These are phyloP conservation scores for Teinopalpus imperialis DNA, from an alignment of 2,888 invertebrate species.

Conservation along the genomic window DNA sequence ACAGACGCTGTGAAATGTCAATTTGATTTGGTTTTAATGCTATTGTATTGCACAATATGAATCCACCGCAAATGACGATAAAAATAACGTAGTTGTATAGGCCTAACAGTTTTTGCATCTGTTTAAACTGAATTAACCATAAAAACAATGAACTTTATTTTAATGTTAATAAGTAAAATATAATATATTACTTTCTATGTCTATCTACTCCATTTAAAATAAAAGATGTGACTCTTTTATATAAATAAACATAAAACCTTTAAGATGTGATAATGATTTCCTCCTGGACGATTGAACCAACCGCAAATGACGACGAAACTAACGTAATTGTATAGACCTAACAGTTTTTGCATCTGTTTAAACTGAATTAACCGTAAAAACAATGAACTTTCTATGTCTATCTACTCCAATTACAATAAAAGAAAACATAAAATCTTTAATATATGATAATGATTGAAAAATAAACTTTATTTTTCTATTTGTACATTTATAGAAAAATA, in stretches of 20 bases:
- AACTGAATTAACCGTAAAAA: constrained; percentile 25
- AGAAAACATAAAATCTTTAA: no score
- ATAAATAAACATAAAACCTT: no score
- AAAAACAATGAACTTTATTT: background rate
- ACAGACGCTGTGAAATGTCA: constrained; percentile 2
- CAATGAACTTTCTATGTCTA: no score
- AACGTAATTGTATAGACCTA: constrained; percentile 4
- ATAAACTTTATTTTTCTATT: no score
- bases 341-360: background rate
- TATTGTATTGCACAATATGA: constrained; percentile 14
- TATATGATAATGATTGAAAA: no score
- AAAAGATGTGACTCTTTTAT: no score
- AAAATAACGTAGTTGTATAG: constrained; percentile 5
- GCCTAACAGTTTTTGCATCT: background rate
- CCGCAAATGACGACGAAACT: constrained; percentile 1
- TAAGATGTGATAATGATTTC: background rate
- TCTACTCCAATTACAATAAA: no score
- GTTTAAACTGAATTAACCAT: constrained; percentile 26
- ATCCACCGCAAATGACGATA: constrained; percentile 1
- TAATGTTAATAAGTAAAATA: no score
- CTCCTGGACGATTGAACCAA: constrained; percentile 6
- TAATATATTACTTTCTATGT: no score
- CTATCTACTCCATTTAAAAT: no score
- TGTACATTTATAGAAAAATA: no score
- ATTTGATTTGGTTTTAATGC: constrained; percentile 5